Evolutionary conservation across 1,140 invertebrate genomes (phyloP), one percentile per base, ranked within the genome.

Genomic region (Macrobrachium rosenbergii): DNA sequence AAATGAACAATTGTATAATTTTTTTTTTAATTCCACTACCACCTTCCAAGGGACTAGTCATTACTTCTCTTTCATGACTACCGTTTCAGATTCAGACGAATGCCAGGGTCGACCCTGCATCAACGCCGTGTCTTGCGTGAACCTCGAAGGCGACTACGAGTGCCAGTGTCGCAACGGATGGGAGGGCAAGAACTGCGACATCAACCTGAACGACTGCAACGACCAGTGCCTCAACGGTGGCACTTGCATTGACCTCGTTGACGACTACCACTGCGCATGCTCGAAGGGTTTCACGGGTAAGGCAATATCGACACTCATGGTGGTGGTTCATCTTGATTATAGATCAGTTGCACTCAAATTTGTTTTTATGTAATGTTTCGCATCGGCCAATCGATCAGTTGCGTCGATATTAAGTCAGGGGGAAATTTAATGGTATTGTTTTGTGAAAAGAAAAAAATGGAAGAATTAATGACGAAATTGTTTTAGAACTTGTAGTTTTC

Each of bases 91-190:
- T 92, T 95, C 85, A 3, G 82, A 90, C 78, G 90, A 90, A 75
- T 90, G 91, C 84, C 87, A 90, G 60, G 89, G 77, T 12, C 93
- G 91, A 76, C 95, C 96, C 19, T 97, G 96, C 92, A 95, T 96
- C 84, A 97, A 97, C 92, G 95, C 96, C 2, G 93, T 95, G 52
- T 94, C 95, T 14, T 97, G 96, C 91, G 93, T 94, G 90, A 97
- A 97, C 92, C 92, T 95, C 52, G 94, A 94, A 92, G 96, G 96
- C 91, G 96, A 92, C 23, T 98, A 97, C 92, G 96, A 96, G 90
- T 99, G 97, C 92, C 95, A 97, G 92, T 99, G 98, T 92, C 94
- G 95, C 0, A 94, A 94, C 76, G 95, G 95, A 89, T 98, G 96
- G 94, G 95, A 95, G 86, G 98, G 98, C 59, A 96, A 96, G 91